These are phyloP conservation scores for Colossoma macropomum DNA, from an alignment of 2,113 vertebrate genomes.

Conservation along the genomic window DNA sequence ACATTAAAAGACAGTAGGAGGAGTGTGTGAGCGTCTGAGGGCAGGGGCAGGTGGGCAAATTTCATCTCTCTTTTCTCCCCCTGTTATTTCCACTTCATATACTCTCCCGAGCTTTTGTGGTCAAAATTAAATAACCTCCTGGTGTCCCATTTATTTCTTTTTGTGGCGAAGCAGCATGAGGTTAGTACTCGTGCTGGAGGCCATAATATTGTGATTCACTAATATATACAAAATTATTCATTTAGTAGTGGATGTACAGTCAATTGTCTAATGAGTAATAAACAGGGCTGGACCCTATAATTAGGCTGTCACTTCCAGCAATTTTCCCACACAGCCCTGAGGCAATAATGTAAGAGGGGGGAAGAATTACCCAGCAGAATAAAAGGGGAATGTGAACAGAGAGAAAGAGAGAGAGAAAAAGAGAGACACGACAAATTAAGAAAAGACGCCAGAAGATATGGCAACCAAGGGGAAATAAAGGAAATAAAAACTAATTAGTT, in stretches of 20 bases:
- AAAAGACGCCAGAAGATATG: neutral
- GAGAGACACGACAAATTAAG: slow-evolving; percentile 36
- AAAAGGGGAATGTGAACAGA: slow-evolving; percentile 47
- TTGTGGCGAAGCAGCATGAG: slow-evolving; percentile 79
- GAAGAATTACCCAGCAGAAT: slow-evolving; percentile 25
- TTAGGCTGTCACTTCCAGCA: slow-evolving; percentile 84
- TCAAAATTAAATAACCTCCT: slow-evolving; percentile 82
- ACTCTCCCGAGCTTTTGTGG: slow-evolving; percentile 70
- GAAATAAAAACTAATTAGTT: too few relatives aligned
- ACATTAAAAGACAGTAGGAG: slow-evolving; percentile 36
- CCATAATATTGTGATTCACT: slow-evolving; percentile 80
- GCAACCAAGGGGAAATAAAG: neutral
- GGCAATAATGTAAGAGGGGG: slow-evolving; percentile 61
- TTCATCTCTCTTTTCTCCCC: slow-evolving; percentile 53
- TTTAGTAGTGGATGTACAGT: slow-evolving; percentile 82
- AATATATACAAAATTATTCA: slow-evolving; percentile 87
- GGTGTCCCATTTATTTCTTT: slow-evolving; percentile 78
- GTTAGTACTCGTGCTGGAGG: slow-evolving; percentile 79
- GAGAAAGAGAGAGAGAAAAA: slow-evolving; percentile 56
- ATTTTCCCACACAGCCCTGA: slow-evolving; percentile 72
- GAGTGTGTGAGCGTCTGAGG: slow-evolving; percentile 11
- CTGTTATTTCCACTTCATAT: slow-evolving; percentile 70
- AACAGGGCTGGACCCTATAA: slow-evolving; percentile 79
- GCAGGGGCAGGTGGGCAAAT: slow-evolving; percentile 74
- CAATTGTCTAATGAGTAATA: slow-evolving; percentile 85